A percentile compares a stretch with the other conserved stretches of the same genome.
These are phyloP conservation scores for Agapornis canus DNA, from an alignment of 2,797 vertebrate species.

Conservation along the genomic window DNA sequence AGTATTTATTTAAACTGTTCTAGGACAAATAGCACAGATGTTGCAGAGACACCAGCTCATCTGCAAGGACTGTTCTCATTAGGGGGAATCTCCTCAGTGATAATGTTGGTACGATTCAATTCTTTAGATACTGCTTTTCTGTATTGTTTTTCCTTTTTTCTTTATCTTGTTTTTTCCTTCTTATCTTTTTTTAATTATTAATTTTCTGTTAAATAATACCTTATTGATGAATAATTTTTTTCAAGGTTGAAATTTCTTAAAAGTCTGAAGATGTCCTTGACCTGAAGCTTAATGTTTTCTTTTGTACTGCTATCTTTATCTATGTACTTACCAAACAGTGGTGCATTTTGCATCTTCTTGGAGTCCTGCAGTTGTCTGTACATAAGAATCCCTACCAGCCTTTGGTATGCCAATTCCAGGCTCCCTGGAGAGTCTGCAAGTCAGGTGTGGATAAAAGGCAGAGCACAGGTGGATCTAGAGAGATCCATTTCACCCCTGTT, in stretches of 20 bases:
- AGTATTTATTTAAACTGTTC: neutral
- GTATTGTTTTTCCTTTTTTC: neutral
- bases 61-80: neutral
- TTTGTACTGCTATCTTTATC: neutral
- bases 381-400: neutral
- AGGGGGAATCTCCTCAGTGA: neutral
- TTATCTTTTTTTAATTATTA: neutral
- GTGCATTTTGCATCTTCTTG: neutral
- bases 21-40: neutral
- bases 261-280: neutral
- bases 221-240: neutral
- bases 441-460: neutral
- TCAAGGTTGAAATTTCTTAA: neutral
- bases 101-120: neutral
- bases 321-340: neutral
- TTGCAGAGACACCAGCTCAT: neutral
- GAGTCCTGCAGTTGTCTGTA: neutral
- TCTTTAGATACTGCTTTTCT: neutral
- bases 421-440: neutral
- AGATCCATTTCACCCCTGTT: neutral
- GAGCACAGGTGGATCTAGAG: neutral
- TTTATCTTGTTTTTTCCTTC: neutral
- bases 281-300: neutral
- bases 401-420: neutral
- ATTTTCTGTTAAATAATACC: neutral